Conservation (phyloP, 2,797 vertebrate species). For the Scolopax bukidnonensis region DNA sequence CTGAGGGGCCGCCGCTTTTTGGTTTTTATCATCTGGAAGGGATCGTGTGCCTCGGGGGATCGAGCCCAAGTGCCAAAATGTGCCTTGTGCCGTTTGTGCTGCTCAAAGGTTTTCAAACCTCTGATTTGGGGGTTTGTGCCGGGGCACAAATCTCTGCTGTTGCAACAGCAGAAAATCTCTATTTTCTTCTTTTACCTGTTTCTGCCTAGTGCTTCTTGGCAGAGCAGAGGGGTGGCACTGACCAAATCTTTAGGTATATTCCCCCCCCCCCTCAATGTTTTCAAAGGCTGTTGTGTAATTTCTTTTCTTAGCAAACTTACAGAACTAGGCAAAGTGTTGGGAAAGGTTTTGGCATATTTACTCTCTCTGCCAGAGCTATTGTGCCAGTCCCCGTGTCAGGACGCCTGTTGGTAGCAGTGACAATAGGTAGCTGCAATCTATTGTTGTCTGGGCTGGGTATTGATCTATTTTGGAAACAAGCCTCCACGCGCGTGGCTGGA, state of each 20-base stretch:
- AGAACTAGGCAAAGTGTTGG: neutral
- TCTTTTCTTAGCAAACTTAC: neutral
- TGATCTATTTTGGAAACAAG: constrained; percentile 62
- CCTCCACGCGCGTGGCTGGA: constrained; percentile 8
- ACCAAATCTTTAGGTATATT: neutral
- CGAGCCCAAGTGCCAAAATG: neutral
- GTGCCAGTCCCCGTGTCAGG: constrained; percentile 45
- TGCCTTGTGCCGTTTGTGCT: neutral
- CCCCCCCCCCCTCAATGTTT: neutral
- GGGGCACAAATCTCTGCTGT: neutral
- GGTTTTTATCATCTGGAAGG: neutral
- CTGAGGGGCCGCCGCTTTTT: neutral
- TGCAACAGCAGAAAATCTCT: neutral
- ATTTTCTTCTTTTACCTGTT: neutral
- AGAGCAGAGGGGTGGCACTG: neutral
- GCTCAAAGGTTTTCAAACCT: fast-evolving
- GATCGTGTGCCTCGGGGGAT: neutral
- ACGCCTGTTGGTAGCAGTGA: constrained; percentile 49
- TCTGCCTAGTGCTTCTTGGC: neutral
- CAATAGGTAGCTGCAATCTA: constrained; percentile 13
- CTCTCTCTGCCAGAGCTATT: constrained; percentile 32
- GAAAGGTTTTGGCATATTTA: neutral
- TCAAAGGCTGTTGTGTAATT: neutral
- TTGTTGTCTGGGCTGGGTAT: constrained; percentile 47
- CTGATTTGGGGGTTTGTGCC: neutral